Evolutionary conservation across 2,113 vertebrate genomes (phyloP).

Genomic region (Dendropsophus ebraccatus): DNA sequence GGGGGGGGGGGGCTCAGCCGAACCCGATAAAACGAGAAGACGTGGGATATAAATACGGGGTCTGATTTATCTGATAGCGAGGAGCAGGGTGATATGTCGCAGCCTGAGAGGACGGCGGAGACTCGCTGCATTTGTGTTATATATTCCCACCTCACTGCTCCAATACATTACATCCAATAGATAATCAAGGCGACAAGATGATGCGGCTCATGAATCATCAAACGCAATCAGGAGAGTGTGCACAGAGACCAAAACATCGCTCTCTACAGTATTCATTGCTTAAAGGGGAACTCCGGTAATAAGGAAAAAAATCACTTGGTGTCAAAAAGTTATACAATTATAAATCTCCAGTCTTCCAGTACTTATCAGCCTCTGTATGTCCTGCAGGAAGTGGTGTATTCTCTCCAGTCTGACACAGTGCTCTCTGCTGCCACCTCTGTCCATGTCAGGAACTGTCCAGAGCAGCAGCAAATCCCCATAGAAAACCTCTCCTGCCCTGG

Average conservation of each 20-base stretch:
- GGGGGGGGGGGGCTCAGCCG: background rate
- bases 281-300: too few relatives aligned
- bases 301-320: too few relatives aligned
- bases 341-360: too few relatives aligned
- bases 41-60: background rate
- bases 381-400: too few relatives aligned
- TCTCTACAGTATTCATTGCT: background rate
- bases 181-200: background rate
- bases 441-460: too few relatives aligned
- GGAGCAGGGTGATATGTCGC: background rate
- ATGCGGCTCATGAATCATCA: constrained; percentile 2
- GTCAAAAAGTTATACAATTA: too few relatives aligned
- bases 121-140: background rate
- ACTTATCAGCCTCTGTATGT: too few relatives aligned
- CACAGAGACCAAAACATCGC: background rate
- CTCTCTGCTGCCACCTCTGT: too few relatives aligned
- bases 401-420: too few relatives aligned
- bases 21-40: background rate
- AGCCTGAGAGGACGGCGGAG: background rate
- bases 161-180: constrained; percentile 10
- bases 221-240: background rate
- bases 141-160: background rate
- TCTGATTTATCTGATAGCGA: background rate
- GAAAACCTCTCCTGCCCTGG: too few relatives aligned
- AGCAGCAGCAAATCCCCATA: too few relatives aligned